These are phyloP conservation scores for Clarias gariepinus DNA, from an alignment of 2,113 vertebrate genomes.

Conservation along the genomic window DNA sequence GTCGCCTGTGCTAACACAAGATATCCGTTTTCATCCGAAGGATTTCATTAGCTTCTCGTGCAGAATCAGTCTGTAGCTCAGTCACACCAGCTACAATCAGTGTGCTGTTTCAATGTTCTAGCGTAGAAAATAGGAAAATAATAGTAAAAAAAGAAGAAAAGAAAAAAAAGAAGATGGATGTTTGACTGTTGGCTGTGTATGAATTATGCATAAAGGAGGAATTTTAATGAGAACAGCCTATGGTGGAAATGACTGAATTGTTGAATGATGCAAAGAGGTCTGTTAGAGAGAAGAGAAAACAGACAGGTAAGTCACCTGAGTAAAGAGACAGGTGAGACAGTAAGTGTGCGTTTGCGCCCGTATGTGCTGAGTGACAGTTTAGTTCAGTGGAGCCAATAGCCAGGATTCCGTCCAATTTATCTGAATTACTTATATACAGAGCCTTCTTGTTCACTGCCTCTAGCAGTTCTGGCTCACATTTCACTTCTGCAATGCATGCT, in stretches of 20 bases:
- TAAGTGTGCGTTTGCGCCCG: background rate
- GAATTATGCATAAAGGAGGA: slow-evolving; percentile 21
- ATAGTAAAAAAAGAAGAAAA: background rate
- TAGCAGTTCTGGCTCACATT: background rate
- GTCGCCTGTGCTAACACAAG: background rate
- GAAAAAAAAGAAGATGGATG: background rate
- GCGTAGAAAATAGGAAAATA: background rate
- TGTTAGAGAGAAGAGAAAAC: slow-evolving; percentile 2
- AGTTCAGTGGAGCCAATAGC: slow-evolving; percentile 7
- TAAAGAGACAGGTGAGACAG: slow-evolving; percentile 11
- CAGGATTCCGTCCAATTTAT: slow-evolving; percentile 16
- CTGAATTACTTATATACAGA: background rate
- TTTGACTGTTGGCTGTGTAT: slow-evolving; percentile 20
- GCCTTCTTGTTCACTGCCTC: background rate
- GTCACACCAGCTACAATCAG: background rate
- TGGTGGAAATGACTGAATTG: slow-evolving; percentile 7
- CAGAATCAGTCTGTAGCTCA: background rate
- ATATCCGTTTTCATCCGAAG: slow-evolving; percentile 35
- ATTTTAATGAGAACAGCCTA: slow-evolving; percentile 14
- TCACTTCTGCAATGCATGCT: background rate
- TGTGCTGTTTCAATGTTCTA: background rate
- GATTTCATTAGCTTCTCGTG: slow-evolving; percentile 11
- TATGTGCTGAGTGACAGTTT: background rate
- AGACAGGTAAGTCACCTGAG: slow-evolving; percentile 20
- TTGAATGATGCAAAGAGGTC: slow-evolving; percentile 18